phyloP scores from a whole-genome alignment of 1,140 invertebrate genomes.

The Drosophila setifemur region DNA sequence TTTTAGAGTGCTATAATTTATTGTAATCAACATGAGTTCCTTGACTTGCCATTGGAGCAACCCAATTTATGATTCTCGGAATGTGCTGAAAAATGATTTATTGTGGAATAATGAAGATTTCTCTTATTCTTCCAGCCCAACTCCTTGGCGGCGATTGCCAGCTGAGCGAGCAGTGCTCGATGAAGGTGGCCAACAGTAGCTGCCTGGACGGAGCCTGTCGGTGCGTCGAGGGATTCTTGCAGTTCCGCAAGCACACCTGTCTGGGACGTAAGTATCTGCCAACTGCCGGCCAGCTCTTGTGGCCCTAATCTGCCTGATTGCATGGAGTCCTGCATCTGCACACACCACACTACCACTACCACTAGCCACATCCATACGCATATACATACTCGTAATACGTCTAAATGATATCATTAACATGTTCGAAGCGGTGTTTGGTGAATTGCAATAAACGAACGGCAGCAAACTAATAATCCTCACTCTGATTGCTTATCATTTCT shows the following conservation, averaged over 20 bases:
- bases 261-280: slow-evolving; percentile 90
- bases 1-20: no score
- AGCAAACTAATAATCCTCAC: slow-evolving; percentile 44
- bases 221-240: slow-evolving; percentile 91
- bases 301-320: slow-evolving; percentile 57
- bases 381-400: background rate
- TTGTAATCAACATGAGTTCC: no score
- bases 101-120: no score
- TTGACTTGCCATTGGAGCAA: no score
- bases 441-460: slow-evolving; percentile 69
- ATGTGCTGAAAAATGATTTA: no score
- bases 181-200: slow-evolving; percentile 91
- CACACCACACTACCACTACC: slow-evolving; percentile 1
- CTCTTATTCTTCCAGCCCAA: slow-evolving; percentile 84
- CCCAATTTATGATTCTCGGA: no score
- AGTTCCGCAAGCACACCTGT: slow-evolving; percentile 93
- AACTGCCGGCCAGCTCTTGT: slow-evolving; percentile 57
- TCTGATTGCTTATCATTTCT: slow-evolving; percentile 45
- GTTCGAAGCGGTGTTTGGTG: slow-evolving; percentile 57
- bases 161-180: slow-evolving; percentile 88
- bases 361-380: background rate
- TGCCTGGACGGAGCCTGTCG: slow-evolving; percentile 89
- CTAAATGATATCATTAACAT: slow-evolving; percentile 43
- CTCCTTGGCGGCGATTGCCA: slow-evolving; percentile 89
- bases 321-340: slow-evolving; percentile 36